A percentile compares a stretch with the other conserved stretches of the same genome.
Conservation (phyloP, 1,140 invertebrate genomes). For the Eurosta solidaginis region DNA sequence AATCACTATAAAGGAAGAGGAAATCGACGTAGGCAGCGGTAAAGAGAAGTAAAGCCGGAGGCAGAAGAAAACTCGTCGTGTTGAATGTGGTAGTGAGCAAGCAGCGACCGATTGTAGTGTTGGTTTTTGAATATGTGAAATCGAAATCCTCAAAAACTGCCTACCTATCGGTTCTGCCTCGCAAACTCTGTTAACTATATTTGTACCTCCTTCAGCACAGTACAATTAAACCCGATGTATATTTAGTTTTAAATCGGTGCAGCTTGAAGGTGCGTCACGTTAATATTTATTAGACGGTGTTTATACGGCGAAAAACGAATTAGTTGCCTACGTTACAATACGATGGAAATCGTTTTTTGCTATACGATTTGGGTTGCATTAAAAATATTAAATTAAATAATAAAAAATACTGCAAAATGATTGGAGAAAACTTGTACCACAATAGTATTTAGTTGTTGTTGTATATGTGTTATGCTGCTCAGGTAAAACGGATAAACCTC, state of each 20-base stretch:
- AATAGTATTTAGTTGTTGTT: background rate
- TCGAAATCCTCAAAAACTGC: constrained; percentile 25
- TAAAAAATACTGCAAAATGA: constrained; percentile 13
- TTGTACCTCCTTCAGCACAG: constrained; percentile 7
- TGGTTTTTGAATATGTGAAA: background rate
- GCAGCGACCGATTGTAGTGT: background rate
- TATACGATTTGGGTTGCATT: background rate
- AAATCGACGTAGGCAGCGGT: background rate
- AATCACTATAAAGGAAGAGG: constrained; percentile 5
- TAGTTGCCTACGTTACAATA: background rate
- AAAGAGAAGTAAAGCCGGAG: constrained; percentile 15
- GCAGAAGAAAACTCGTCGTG: constrained; percentile 24
- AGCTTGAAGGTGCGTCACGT: background rate
- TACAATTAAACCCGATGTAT: background rate
- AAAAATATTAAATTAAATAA: background rate
- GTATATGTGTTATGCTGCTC: background rate
- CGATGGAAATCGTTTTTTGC: background rate
- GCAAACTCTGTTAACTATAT: too few species aligned
- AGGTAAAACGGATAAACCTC: background rate
- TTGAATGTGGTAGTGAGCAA: background rate
- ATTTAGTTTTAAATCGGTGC: constrained; percentile 6
- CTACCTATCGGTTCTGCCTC: too few species aligned
- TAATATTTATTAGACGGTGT: background rate
- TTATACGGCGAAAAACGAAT: background rate
- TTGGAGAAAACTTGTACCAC: constrained; percentile 10